phyloP scores from a whole-genome alignment of 1,140 invertebrate species.

The Drosophila auraria region DNA sequence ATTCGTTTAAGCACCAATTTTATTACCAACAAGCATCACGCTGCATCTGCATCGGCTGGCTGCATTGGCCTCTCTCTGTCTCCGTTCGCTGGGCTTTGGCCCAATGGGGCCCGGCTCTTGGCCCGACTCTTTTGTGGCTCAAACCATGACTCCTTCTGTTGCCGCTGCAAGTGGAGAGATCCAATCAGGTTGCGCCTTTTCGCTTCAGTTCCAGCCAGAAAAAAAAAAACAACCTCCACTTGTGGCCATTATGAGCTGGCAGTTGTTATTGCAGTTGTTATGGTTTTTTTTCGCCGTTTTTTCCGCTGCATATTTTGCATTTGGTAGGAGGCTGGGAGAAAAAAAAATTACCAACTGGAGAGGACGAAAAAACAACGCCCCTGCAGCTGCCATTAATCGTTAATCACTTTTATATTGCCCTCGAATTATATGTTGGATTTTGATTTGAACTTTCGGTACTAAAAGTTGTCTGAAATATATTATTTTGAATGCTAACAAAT shows the following conservation, averaged over 20 bases:
- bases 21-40: slow-evolving; percentile 83
- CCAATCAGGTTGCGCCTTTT: slow-evolving; percentile 79
- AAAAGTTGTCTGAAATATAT: not conserved
- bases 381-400: slow-evolving; percentile 81
- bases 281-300: slow-evolving; percentile 44
- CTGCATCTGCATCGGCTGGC: slow-evolving; percentile 76
- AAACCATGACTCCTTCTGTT: slow-evolving; percentile 36
- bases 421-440: slow-evolving; percentile 24
- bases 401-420: slow-evolving; percentile 58
- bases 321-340: slow-evolving; percentile 64
- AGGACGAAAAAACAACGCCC: slow-evolving; percentile 62
- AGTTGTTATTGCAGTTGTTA: slow-evolving; percentile 59
- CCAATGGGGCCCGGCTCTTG: slow-evolving; percentile 46
- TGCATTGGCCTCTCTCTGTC: slow-evolving; percentile 49
- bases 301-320: slow-evolving; percentile 75
- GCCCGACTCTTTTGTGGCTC: slow-evolving; percentile 36
- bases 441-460: not conserved
- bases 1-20: slow-evolving; percentile 85
- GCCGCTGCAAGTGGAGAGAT: slow-evolving; percentile 75
- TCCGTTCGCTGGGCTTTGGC: slow-evolving; percentile 14
- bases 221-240: slow-evolving; percentile 55
- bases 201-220: slow-evolving; percentile 57
- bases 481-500: not conserved
- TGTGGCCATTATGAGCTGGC: slow-evolving; percentile 75
- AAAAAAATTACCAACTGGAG: slow-evolving; percentile 25